Base-by-base conservation (phyloP, 2,888 invertebrate species). In the Lycophotia porphyrea region DNA sequence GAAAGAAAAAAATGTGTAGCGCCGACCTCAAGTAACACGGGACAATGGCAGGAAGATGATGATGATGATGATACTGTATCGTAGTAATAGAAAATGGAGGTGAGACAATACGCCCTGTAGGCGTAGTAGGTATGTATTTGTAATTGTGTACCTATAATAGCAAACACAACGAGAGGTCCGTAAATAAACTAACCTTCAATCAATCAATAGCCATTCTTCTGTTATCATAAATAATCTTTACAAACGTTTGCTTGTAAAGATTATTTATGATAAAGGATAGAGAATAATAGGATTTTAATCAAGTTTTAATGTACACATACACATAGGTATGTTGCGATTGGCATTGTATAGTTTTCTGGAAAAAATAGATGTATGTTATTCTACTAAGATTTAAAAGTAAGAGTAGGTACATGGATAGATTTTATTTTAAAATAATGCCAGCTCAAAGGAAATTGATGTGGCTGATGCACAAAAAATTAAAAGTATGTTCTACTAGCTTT, bases 201-300 rank as follows among this genome's bases (percentile, higher is more conserved):
- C n/a, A 52, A 63, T 34, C 42, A 24, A 13, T n/a, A 3, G 34
- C 18, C 15, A 36, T 49, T 75, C 11, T 42, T 63, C 31, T 70
- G 7, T 27, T 31, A n/a, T 49, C 2, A n/a, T n/a, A n/a, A n/a
- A n/a, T n/a, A n/a, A n/a, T 44, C 15, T 71, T 44, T 13, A 31
- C 24, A 18, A 31, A 47, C 34, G n/a, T n/a, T n/a, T n/a, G n/a
- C n/a, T n/a, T n/a, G n/a, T n/a, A n/a, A n/a, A n/a, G n/a, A n/a
- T n/a, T n/a, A n/a, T n/a, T n/a, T n/a, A n/a, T n/a, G n/a, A n/a
- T n/a, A n/a, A n/a, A n/a, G n/a, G n/a, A n/a, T n/a, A n/a, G n/a
- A n/a, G 69, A 60, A 78, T 27, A 47, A 77, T 60, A 39, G 49
- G 31, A 18, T 55, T 64, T 31, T 31, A 31, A 36, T 58, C 27